Evolutionary conservation across 2,797 vertebrate genomes (phyloP).

Genomic region (Pseudocheirus occidentalis): DNA sequence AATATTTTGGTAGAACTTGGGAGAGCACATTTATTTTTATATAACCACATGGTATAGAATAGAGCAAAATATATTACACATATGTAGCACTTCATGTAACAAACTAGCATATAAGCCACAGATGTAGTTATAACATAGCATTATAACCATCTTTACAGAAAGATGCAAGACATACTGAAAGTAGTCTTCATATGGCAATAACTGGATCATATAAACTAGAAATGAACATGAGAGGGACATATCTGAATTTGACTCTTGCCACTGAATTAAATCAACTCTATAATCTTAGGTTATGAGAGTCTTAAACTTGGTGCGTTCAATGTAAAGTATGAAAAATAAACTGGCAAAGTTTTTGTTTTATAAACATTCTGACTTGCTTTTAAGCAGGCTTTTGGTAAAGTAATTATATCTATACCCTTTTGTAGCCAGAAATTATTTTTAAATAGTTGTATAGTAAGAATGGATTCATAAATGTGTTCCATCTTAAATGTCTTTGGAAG

Average conservation of each 20-base stretch:
- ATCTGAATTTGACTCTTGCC: background rate
- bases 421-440: conserved; percentile 52
- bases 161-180: conserved; percentile 35
- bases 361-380: conserved; percentile 38
- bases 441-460: conserved; percentile 37
- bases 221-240: background rate
- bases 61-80: conserved; percentile 78
- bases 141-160: conserved; percentile 65
- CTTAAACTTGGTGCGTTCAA: background rate
- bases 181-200: conserved; percentile 56
- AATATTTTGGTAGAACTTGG: conserved; percentile 71
- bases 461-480: conserved; percentile 26
- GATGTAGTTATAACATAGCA: conserved; percentile 72
- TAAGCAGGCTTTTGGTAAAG: background rate
- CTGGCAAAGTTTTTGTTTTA: conserved; percentile 55
- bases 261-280: background rate
- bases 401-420: conserved; percentile 52
- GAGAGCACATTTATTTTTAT: conserved; percentile 74
- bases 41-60: conserved; percentile 62
- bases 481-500: conserved; percentile 49
- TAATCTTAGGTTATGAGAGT: background rate
- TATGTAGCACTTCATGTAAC: conserved; percentile 77
- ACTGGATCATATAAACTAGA: conserved; percentile 11
- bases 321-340: background rate
- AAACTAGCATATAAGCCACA: conserved; percentile 66